Base-by-base conservation (phyloP, 2,888 invertebrate species). In the Dryobota labecula region DNA sequence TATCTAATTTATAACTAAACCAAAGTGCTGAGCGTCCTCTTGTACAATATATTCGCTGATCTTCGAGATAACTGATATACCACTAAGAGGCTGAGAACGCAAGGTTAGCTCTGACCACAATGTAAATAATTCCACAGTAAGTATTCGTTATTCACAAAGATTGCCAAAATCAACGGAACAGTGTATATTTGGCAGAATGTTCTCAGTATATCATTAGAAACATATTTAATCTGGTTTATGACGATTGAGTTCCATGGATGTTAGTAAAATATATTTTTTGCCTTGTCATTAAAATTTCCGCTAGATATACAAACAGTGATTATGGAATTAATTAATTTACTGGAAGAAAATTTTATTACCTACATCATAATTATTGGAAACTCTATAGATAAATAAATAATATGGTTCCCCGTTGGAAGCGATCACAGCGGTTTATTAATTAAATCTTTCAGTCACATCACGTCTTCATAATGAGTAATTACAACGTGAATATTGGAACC, bases 81-180 rank as follows among this genome's bases (percentile, higher is more conserved):
- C 43, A 38, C 51, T 49, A 54, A 58, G 69, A 54, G 60, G 36
- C 20, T 63, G 57, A 53, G 62, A 27, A 20, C 18, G n/a, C 65
- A 49, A 49, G 62, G 70, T 62, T 36, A 58, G 13, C 45, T n/a
- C 24, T 33, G 8, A 67, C 71, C 72, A 41, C 54, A 63, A 58
- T 20, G 20, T 20, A 41, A 60, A 61, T 70, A 51, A 75, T 70
- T 64, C 47, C 33, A 60, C 38, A 47, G 62, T 53, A 58, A 47
- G 62, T 53, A 58, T 49, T 64, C 33, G 43, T 66, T 70, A 65
- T 70, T 41, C 54, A 36, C 27, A 15, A 57, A 51, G 56, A 76
- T 62, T 75, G 57, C 56, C 1, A 20, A 70, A n/a, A 70, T 62
- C 62, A 62, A 30, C 24, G 8, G 18, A 58, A 76, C 57, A 58